Base-by-base conservation (phyloP, 2,888 invertebrate genomes). In the Diogma glabrata region DNA sequence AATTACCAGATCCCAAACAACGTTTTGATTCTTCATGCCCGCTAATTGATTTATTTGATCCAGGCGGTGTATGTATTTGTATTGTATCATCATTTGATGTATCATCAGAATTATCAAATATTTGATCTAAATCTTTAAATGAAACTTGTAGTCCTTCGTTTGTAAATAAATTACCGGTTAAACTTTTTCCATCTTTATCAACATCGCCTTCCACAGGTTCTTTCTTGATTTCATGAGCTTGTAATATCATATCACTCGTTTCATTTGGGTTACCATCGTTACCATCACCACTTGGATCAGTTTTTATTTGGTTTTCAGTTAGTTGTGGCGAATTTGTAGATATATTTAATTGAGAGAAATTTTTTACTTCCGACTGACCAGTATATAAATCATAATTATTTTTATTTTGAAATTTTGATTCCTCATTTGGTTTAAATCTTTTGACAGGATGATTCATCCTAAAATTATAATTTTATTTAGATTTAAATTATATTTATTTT, bases 371-470 rank as follows among this genome's bases (percentile, higher is more conserved):
- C 67, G 75, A 68, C 64, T 78, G 78, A 1, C 77, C 77, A 50
- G 78, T 78, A 69, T 82, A 82, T 55, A 82, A 72, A 67, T 79
- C 75, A 55, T 63, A 64, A 48, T 64, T 70, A 54, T 55, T 54
- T 67, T 68, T 61, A 60, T 56, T 66, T 47, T 63, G 61, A 51
- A 61, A 69, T 56, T 75, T 75, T 57, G 63, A 67, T 28, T 67
- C 63, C 60, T 78, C 72, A 47, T 69, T 76, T 26, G 78, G 75
- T 69, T 88, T 87, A 71, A 88, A 85, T 61, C 87, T 82, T 72
- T 93, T 94, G 54, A 93, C 87, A 1, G 92, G 91, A 72, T 91
- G 87, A 67, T 91, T 84, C 63, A 91, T 75, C 91, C 91, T 81
- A 59, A 3, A 60, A 58, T 26, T 17, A n/a, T n/a, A n/a, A n/a